Conservation (phyloP, 2,113 vertebrate genomes). For the Pygoscelis adeliae region DNA sequence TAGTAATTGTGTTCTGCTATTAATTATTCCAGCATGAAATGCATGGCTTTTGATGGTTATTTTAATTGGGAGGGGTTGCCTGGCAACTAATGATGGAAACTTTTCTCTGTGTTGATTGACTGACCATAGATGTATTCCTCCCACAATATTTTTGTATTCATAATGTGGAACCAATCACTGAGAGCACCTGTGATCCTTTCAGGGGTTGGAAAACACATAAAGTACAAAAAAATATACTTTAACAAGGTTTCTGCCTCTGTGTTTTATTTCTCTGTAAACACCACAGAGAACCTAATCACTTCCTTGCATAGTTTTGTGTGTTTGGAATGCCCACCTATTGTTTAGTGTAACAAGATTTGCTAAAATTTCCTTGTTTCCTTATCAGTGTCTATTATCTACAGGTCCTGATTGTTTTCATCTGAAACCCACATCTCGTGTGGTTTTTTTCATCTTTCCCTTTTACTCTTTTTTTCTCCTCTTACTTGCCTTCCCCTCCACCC, state of each 20-base stretch:
- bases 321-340: constrained; percentile 1
- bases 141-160: neutral
- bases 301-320: neutral
- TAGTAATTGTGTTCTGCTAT: neutral
- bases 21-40: constrained; percentile 2
- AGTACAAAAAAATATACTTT: neutral
- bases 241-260: neutral
- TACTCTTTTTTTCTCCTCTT: neutral
- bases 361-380: neutral
- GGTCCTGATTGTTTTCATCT: neutral
- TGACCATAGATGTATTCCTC: neutral
- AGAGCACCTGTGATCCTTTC: neutral
- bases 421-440: neutral
- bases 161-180: neutral
- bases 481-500: neutral
- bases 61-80: constrained; percentile 21
- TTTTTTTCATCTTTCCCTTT: neutral
- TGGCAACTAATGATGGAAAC: neutral
- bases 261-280: neutral
- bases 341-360: neutral
- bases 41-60: constrained; percentile 1
- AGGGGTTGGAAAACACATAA: neutral
- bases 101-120: neutral
- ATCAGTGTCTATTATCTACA: neutral
- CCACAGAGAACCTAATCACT: neutral